Conservation (phyloP, 2,888 invertebrate genomes). For the Hemicrepidius hirtus region DNA sequence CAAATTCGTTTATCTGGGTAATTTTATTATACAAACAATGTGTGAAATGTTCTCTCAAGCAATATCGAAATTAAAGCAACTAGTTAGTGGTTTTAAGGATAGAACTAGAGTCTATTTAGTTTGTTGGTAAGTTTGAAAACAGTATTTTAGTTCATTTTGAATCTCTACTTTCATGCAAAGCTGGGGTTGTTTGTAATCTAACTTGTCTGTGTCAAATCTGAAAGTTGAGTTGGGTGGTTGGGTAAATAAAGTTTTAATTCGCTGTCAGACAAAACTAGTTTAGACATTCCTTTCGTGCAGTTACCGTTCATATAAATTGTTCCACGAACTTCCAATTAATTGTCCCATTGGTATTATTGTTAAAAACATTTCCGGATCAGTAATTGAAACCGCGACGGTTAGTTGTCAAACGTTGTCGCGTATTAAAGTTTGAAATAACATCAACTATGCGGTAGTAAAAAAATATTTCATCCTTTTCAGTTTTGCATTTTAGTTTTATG, state of each 20-base stretch:
- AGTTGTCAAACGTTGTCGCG: too few species aligned
- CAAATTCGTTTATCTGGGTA: too few species aligned
- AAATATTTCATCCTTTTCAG: too few species aligned
- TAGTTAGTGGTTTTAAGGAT: not conserved
- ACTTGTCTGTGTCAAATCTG: constrained; percentile 22
- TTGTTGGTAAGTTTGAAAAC: not conserved
- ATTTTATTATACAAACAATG: too few species aligned
- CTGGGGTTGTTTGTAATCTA: constrained; percentile 16
- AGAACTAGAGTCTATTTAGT: not conserved
- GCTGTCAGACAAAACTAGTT: constrained; percentile 17
- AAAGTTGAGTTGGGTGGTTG: constrained; percentile 12
- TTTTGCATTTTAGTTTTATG: too few species aligned
- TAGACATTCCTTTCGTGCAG: not conserved
- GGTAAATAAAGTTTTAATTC: constrained; percentile 31
- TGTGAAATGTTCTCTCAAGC: too few species aligned
- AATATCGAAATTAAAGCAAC: not conserved
- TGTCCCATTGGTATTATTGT: not conserved
- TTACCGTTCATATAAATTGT: too few species aligned
- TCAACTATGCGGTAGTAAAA: too few species aligned
- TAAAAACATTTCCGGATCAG: too few species aligned
- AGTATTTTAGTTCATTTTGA: constrained; percentile 15
- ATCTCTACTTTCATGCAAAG: constrained; percentile 2
- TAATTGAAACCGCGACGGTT: too few species aligned
- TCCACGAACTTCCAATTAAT: not conserved
- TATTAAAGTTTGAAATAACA: too few species aligned